Percentiles rank a stretch among this genome's conserved stretches.
Conservation (phyloP, 2,888 invertebrate species). For the Gryllus longicercus region DNA sequence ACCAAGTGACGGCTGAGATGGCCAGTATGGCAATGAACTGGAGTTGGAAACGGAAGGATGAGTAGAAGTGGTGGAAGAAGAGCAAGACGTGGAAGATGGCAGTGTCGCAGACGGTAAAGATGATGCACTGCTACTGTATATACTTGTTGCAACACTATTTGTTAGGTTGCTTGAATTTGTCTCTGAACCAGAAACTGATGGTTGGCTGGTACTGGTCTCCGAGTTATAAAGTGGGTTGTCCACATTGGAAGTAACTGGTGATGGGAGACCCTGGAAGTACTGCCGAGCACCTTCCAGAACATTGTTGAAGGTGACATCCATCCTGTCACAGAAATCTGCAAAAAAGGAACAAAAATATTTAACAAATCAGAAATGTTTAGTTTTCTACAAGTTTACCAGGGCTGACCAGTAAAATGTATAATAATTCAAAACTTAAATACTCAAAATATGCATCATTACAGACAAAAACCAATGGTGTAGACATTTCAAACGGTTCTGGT, state of each 20-base stretch:
- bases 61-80: neutral
- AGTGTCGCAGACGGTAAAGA: neutral
- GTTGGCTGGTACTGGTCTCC: conserved; percentile 26
- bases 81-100: neutral
- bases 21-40: neutral
- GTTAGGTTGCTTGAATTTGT: conserved; percentile 3
- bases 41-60: neutral
- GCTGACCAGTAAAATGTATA: too few relatives aligned
- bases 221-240: conserved; percentile 26
- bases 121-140: conserved; percentile 35
- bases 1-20: neutral
- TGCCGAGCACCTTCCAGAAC: conserved; percentile 79
- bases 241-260: conserved; percentile 45
- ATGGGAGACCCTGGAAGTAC: conserved; percentile 76
- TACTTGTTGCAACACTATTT: neutral
- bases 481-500: too few relatives aligned
- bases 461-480: too few relatives aligned
- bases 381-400: too few relatives aligned
- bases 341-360: neutral
- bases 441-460: too few relatives aligned
- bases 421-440: too few relatives aligned
- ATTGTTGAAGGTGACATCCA: conserved; percentile 75
- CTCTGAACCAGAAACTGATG: conserved; percentile 33
- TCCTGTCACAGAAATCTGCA: conserved; percentile 41
- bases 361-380: too few relatives aligned